These are phyloP conservation scores for Drosophila tripunctata DNA, from an alignment of 2,888 invertebrate genomes.

Conservation along the genomic window DNA sequence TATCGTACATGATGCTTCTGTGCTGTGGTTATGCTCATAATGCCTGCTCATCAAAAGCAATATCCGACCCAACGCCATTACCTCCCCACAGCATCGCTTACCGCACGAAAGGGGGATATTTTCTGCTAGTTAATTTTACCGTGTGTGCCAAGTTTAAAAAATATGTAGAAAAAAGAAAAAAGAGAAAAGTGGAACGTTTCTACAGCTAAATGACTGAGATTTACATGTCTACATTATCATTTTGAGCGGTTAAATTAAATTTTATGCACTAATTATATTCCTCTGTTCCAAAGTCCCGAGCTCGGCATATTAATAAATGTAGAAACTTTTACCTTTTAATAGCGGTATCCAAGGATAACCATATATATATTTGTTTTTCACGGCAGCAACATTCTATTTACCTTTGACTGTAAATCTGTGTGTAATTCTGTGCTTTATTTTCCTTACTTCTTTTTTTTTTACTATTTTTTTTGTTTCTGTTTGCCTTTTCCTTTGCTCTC, in stretches of 20 bases:
- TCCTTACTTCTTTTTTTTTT: neutral
- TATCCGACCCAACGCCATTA: conserved; percentile 1
- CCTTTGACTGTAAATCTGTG: conserved; percentile 25
- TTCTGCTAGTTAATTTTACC: conserved; percentile 48
- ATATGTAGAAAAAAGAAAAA: conserved; percentile 2
- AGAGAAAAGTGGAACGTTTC: conserved; percentile 6
- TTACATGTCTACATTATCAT: conserved; percentile 36
- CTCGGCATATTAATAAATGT: conserved; percentile 43
- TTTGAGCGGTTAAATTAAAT: conserved; percentile 48
- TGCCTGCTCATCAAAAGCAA: conserved; percentile 43
- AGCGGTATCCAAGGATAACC: conserved; percentile 25
- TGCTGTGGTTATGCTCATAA: conserved; percentile 34
- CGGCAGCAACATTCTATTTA: conserved; percentile 23
- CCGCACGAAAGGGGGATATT: conserved; percentile 8
- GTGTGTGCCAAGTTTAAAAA: conserved; percentile 43
- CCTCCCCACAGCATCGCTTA: neutral
- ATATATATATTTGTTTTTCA: neutral
- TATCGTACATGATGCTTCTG: conserved; percentile 32
- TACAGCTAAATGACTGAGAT: conserved; percentile 34
- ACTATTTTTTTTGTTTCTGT: too few species aligned
- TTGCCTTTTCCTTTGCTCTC: neutral
- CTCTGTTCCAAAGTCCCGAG: neutral
- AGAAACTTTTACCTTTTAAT: conserved; percentile 37
- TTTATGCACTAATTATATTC: conserved; percentile 40
- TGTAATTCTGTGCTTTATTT: conserved; percentile 19